Percentiles rank a stretch among this genome's conserved stretches.
Conservation (phyloP, 2,888 invertebrate species). For the Anthoptus insignis region DNA sequence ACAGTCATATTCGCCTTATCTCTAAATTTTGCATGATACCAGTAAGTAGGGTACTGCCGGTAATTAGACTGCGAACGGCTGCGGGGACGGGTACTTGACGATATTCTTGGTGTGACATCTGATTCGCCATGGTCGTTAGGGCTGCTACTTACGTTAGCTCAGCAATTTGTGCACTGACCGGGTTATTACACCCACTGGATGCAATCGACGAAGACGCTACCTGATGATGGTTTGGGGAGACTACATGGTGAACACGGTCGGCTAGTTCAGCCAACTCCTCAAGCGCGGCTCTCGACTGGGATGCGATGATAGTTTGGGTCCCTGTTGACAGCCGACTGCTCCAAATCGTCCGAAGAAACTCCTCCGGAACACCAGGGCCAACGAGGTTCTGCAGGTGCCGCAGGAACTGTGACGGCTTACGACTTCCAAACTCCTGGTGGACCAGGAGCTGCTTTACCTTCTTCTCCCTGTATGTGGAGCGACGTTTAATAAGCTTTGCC, state of each 20-base stretch:
- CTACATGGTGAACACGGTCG: constrained; percentile 40
- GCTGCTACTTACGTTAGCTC: background rate
- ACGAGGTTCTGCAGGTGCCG: too few species aligned
- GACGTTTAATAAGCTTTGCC: too few species aligned
- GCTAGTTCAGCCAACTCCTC: constrained; percentile 40
- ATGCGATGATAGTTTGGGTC: too few species aligned
- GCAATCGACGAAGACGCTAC: background rate
- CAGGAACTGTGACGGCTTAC: too few species aligned
- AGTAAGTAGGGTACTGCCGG: constrained; percentile 39
- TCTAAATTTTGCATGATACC: constrained; percentile 45
- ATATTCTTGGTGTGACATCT: background rate
- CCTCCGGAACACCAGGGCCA: too few species aligned
- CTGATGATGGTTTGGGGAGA: constrained; percentile 15
- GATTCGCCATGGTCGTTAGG: constrained; percentile 10
- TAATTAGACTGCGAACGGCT: constrained; percentile 36
- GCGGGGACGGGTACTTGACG: background rate
- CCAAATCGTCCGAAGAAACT: too few species aligned
- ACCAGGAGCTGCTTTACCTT: too few species aligned
- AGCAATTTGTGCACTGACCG: too few species aligned
- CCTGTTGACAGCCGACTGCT: too few species aligned
- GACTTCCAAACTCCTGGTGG: too few species aligned
- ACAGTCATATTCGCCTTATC: constrained; percentile 38
- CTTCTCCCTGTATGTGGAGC: too few species aligned
- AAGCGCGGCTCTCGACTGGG: too few species aligned
- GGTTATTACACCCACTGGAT: background rate